A percentile compares a stretch with the other conserved stretches of the same genome.
Evolutionary conservation across 2,888 invertebrate species (phyloP).

Genomic region (Agonopterix heracliana): DNA sequence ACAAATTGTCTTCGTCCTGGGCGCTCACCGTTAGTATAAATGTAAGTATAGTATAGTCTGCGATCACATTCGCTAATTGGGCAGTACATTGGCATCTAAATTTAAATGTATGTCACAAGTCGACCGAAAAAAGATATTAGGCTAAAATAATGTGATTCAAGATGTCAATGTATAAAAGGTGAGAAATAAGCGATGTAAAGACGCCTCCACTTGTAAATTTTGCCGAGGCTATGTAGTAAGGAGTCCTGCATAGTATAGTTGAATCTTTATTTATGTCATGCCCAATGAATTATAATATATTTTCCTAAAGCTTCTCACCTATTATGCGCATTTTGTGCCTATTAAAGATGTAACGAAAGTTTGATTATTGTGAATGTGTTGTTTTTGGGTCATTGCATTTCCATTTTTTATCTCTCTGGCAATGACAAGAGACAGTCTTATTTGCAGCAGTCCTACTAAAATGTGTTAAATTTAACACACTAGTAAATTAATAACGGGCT

Average conservation of each 20-base stretch:
- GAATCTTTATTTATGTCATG: conserved; percentile 52
- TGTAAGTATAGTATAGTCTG: conserved; percentile 51
- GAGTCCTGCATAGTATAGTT: conserved; percentile 49
- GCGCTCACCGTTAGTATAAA: conserved; percentile 44
- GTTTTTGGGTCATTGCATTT: conserved; percentile 48
- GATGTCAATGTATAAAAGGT: conserved; percentile 34
- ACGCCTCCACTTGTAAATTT: conserved; percentile 43
- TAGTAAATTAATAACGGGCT: conserved; percentile 15
- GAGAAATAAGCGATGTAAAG: conserved; percentile 26
- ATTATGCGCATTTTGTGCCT: conserved; percentile 58
- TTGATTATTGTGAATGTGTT: conserved; percentile 48
- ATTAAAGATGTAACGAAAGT: conserved; percentile 51
- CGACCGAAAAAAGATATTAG: conserved; percentile 45
- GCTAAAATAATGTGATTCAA: conserved; percentile 44
- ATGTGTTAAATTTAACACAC: conserved; percentile 17
- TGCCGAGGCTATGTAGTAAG: conserved; percentile 44
- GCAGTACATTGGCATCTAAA: conserved; percentile 41
- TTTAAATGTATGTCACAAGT: conserved; percentile 48
- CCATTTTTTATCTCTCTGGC: conserved; percentile 41
- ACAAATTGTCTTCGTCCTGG: conserved; percentile 44
- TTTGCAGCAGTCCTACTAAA: conserved; percentile 52
- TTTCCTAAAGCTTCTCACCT: conserved; percentile 62
- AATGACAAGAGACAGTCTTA: conserved; percentile 35
- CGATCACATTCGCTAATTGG: conserved; percentile 25
- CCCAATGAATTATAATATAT: conserved; percentile 52